A percentile compares a stretch with the other conserved stretches of the same genome.
Conservation (phyloP, 2,888 invertebrate genomes). For the Ormyrus labotus region DNA sequence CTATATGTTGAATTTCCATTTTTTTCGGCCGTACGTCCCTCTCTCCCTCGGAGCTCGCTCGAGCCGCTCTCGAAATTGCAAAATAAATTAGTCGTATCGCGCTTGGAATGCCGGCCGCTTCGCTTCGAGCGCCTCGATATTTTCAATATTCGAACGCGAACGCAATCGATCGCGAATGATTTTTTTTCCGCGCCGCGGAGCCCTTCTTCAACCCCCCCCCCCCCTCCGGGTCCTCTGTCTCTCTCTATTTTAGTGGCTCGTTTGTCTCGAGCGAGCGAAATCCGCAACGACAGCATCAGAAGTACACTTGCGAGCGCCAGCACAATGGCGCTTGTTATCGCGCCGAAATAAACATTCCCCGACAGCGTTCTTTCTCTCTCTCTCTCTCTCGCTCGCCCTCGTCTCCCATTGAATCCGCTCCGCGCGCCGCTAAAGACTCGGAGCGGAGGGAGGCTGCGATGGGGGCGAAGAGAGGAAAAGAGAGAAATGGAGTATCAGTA, state of each 20-base stretch:
- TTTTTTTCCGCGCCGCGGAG: too few relatives aligned
- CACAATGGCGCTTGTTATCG: slow-evolving; percentile 44
- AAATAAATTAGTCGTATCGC: slow-evolving; percentile 16
- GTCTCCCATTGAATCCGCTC: slow-evolving; percentile 24
- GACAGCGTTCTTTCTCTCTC: not conserved
- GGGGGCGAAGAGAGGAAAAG: slow-evolving; percentile 13
- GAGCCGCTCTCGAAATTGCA: not conserved
- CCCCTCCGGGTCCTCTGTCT: not conserved
- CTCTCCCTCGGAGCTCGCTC: too few relatives aligned
- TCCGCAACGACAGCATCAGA: slow-evolving; percentile 17
- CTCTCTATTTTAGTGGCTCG: slow-evolving; percentile 6
- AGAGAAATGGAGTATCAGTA: slow-evolving; percentile 40
- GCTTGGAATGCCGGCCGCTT: not conserved
- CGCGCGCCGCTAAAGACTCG: not conserved
- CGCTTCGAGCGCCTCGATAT: not conserved
- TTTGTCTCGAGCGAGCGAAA: slow-evolving; percentile 5
- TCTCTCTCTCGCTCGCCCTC: slow-evolving; percentile 4
- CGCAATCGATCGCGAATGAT: too few relatives aligned
- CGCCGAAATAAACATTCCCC: slow-evolving; percentile 44
- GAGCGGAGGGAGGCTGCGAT: not conserved
- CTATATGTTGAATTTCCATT: too few relatives aligned
- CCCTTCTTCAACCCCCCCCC: too few relatives aligned
- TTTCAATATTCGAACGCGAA: too few relatives aligned
- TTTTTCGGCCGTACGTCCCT: too few relatives aligned
- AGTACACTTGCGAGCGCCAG: slow-evolving; percentile 19